Evolutionary conservation across 2,797 vertebrate genomes (phyloP).

Genomic region (Lutra lutra): DNA sequence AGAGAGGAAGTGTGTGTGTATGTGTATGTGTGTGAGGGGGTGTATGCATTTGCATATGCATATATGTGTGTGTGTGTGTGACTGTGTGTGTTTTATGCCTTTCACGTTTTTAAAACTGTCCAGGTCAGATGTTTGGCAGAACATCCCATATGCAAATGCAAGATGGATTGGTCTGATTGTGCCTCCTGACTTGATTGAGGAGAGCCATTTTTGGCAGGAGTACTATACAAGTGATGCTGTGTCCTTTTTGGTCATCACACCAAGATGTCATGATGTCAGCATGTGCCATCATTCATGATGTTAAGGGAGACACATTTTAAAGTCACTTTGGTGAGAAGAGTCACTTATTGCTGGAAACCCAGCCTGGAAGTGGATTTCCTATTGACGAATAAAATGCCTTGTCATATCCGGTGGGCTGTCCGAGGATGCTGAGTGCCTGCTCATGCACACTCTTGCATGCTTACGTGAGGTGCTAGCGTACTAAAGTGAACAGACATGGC

Average conservation of each 20-base stretch:
- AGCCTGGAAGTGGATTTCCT: background rate
- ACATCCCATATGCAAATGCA: background rate
- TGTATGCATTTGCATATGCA: background rate
- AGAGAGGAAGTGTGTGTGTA: background rate
- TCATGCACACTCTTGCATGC: rapidly evolving
- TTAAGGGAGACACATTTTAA: slow-evolving; percentile 28
- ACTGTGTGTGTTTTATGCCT: background rate
- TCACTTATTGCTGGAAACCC: slow-evolving; percentile 41
- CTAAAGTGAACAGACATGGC: background rate
- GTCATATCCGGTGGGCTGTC: rapidly evolving
- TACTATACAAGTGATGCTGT: background rate
- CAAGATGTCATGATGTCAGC: slow-evolving; percentile 37
- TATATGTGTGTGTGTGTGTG: background rate
- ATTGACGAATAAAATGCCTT: background rate
- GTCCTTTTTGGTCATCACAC: background rate
- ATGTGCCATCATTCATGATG: background rate
- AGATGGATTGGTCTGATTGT: background rate
- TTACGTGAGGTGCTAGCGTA: background rate
- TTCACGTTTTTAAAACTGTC: background rate
- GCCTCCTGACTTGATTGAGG: background rate
- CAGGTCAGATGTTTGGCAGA: background rate
- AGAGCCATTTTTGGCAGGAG: background rate
- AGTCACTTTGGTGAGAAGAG: slow-evolving; percentile 52
- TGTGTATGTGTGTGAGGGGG: background rate
- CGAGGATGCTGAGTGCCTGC: background rate